Percentiles rank a stretch among this genome's conserved stretches.
Conservation (phyloP, 2,113 vertebrate genomes). For the Centropus unirufus region DNA sequence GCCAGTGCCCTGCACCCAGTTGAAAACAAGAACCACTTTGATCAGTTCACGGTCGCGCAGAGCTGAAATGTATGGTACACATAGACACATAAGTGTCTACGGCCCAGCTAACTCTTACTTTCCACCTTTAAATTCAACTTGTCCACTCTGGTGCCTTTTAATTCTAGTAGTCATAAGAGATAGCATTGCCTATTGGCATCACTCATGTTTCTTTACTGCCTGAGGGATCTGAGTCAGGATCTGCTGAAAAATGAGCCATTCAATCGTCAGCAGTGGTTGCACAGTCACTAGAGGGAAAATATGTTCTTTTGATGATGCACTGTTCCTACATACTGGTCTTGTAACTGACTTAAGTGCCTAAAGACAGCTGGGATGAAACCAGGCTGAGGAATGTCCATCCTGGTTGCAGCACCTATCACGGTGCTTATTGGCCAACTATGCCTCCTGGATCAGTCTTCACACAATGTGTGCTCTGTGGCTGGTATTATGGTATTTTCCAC, state of each 20-base stretch:
- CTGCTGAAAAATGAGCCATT: background rate
- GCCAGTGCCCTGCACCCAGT: fast-evolving
- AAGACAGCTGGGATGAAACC: background rate
- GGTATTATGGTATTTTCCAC: background rate
- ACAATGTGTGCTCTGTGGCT: background rate
- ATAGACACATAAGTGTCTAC: background rate
- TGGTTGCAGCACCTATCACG: background rate
- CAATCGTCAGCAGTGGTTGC: background rate
- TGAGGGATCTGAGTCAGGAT: background rate
- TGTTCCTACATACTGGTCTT: background rate
- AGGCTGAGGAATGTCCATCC: background rate
- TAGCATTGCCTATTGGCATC: background rate
- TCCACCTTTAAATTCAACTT: background rate
- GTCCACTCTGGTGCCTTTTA: background rate
- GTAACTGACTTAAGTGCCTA: background rate
- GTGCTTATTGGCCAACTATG: background rate
- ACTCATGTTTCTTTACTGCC: background rate
- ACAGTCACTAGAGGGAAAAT: background rate
- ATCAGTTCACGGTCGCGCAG: background rate
- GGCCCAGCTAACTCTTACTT: background rate
- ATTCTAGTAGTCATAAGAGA: background rate
- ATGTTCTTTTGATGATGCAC: background rate
- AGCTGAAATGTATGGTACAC: background rate
- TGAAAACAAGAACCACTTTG: fast-evolving
- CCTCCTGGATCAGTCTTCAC: background rate